phyloP scores from a whole-genome alignment of 1,140 invertebrate genomes.

The Drosophila lowei region DNA sequence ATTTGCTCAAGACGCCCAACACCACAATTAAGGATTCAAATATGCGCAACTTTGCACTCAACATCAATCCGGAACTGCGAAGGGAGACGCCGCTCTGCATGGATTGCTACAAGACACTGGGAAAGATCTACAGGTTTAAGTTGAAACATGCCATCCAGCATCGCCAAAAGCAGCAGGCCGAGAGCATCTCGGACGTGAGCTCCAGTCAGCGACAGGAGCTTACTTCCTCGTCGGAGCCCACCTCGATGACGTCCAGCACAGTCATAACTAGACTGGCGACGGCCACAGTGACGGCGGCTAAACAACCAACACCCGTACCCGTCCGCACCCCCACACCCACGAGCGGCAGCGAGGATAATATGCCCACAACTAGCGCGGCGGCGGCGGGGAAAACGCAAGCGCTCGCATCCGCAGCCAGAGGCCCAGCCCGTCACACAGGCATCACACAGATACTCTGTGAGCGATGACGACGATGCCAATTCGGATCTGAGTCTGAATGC shows the following conservation, averaged over 20 bases:
- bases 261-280: neutral
- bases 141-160: neutral
- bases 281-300: neutral
- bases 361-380: slow-evolving; percentile 1
- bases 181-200: slow-evolving; percentile 42
- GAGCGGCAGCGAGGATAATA: neutral
- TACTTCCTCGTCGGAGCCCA: neutral
- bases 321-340: too few relatives aligned
- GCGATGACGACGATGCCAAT: slow-evolving; percentile 49
- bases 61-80: slow-evolving; percentile 27
- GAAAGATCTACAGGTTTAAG: slow-evolving; percentile 27
- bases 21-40: slow-evolving; percentile 19
- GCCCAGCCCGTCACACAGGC: neutral
- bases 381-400: neutral
- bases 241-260: neutral
- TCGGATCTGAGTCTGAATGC: slow-evolving; percentile 60
- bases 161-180: neutral
- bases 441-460: neutral
- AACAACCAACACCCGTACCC: neutral
- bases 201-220: slow-evolving; percentile 25
- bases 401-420: neutral
- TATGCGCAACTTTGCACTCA: slow-evolving; percentile 29
- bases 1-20: slow-evolving; percentile 11
- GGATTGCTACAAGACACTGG: slow-evolving; percentile 16
- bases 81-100: slow-evolving; percentile 20